A percentile compares a stretch with the other conserved stretches of the same genome.
Conservation (phyloP, 2,888 invertebrate genomes). For the Scaptomyza cyrtandrae region DNA sequence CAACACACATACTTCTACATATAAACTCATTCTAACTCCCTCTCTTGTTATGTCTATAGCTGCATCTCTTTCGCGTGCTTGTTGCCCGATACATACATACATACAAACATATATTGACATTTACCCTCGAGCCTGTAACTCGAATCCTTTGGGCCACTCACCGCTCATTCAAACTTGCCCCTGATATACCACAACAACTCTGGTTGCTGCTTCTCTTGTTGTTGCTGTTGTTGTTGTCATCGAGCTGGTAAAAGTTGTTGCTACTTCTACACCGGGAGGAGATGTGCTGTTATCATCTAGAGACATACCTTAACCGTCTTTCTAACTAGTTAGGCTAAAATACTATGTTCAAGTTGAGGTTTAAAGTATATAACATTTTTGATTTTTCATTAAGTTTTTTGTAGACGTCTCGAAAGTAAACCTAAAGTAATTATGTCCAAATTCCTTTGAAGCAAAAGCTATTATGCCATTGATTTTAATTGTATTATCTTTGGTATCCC, state of each 20-base stretch:
- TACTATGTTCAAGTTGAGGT: background rate
- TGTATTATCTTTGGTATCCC: background rate
- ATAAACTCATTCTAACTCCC: background rate
- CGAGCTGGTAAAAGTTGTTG: slow-evolving; percentile 47
- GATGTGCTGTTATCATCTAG: slow-evolving; percentile 12
- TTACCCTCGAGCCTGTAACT: slow-evolving; percentile 54
- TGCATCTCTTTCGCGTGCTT: slow-evolving; percentile 32
- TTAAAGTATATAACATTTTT: background rate
- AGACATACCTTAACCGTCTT: slow-evolving; percentile 14
- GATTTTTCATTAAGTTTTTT: background rate
- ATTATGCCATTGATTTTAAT: background rate
- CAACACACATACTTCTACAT: slow-evolving; percentile 9
- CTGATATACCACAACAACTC: slow-evolving; percentile 52
- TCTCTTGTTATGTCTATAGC: slow-evolving; percentile 9
- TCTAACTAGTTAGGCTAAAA: slow-evolving; percentile 16
- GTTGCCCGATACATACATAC: slow-evolving; percentile 8
- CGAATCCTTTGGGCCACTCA: slow-evolving; percentile 59
- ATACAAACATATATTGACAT: slow-evolving; percentile 50
- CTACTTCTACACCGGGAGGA: slow-evolving; percentile 29
- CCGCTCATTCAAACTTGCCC: slow-evolving; percentile 67
- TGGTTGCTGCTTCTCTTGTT: slow-evolving; percentile 20
- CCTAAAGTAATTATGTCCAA: too few relatives aligned
- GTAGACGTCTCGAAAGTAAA: too few relatives aligned
- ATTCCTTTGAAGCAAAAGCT: background rate
- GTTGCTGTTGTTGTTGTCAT: slow-evolving; percentile 31